Evolutionary conservation across 92 coral and sea anemone species (phyloP), one percentile per base, ranked within the genome.

Genomic region (Actinernus sp.): DNA sequence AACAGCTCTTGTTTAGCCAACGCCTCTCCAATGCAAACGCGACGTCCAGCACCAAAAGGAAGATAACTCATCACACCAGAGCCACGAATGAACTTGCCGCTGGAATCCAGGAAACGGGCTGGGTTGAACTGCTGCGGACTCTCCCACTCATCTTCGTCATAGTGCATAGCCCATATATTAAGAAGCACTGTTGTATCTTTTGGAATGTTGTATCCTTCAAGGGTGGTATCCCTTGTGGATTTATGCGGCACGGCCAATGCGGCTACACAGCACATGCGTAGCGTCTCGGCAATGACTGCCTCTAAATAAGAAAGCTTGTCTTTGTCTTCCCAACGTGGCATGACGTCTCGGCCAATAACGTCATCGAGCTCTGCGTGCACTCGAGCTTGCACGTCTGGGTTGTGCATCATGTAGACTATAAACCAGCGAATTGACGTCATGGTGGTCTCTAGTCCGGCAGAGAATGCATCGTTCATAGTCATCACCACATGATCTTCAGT

Each of bases 151-250:
- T 73, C 55, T 32, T 85, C 84, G 49, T 86, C 82, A 49, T 86
- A 65, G 52, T 86, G 76, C 62, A 86, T 80, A 14, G 88, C 88
- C 93, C 93, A 86, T 44, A 74, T 80, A 57, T 86, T 86, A 2
- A 86, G 23, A 30, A 80, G 36, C 21, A 86, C 70, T 0, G 74
- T 66, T 6, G 93, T 86, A 41, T 68, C 93, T 25, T 81, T 81
- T 10, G 93, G 93, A 25, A 86, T 81, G 41, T 68, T 56, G 84
- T 73, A 86, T 10, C 88, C 52, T 45, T 45, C 65, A 5, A 68
- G 55, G 0, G 54, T 58, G 12, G 88, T 65, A 28, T 73, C 92
- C 27, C 31, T 31, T 11, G 49, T 65, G 2, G 88, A 32, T 56
- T 65, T 80, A 23, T 54, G 82, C 0, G 92, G 92, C 7, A 86